phyloP scores from a whole-genome alignment of 2,797 vertebrate species.

The Gila robusta region DNA sequence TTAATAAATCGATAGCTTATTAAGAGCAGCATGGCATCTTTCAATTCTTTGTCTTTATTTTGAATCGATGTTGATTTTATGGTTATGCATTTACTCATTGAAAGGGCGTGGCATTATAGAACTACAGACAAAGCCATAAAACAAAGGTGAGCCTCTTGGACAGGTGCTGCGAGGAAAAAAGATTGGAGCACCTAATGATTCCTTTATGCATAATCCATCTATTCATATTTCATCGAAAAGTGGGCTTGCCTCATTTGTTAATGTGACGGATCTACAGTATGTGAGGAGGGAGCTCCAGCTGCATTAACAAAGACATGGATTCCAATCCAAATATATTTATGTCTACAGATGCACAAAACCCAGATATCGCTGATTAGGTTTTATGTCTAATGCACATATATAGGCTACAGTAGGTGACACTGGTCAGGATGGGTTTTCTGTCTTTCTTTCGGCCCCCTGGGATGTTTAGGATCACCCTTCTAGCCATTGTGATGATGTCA shows the following conservation, averaged over 20 bases:
- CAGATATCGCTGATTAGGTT: background rate
- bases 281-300: background rate
- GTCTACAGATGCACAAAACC: background rate
- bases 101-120: slow-evolving; percentile 62
- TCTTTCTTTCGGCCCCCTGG: slow-evolving; percentile 18
- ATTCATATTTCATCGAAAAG: slow-evolving; percentile 3
- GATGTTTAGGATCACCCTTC: slow-evolving; percentile 21
- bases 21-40: background rate
- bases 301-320: slow-evolving; percentile 33
- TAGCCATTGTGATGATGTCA: slow-evolving; percentile 59
- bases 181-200: background rate
- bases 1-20: background rate
- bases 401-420: slow-evolving; percentile 1
- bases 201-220: background rate
- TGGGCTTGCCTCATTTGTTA: slow-evolving; percentile 16
- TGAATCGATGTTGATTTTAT: slow-evolving; percentile 3
- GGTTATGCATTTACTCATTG: slow-evolving; percentile 4
- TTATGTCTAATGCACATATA: background rate
- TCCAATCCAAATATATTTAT: background rate
- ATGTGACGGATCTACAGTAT: background rate
- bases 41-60: background rate
- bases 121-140: slow-evolving; percentile 64
- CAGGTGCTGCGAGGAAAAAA: slow-evolving; percentile 48
- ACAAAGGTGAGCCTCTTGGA: slow-evolving; percentile 55
- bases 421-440: background rate